These are phyloP conservation scores for Sylvilagus bachmani DNA, from an alignment of 2,113 vertebrate species.

Conservation along the genomic window DNA sequence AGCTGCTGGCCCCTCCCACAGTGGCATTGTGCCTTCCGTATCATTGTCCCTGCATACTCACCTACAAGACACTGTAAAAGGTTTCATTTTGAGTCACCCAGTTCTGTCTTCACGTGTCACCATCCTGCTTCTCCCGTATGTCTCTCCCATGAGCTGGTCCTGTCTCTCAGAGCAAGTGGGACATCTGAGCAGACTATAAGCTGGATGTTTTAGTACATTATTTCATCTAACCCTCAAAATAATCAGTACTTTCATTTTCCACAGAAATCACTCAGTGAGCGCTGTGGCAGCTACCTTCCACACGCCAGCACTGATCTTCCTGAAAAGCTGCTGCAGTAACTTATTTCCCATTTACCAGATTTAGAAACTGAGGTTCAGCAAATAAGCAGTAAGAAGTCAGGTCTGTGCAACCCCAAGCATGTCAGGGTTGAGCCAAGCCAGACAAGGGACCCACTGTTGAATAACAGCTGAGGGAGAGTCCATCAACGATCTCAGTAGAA, in stretches of 20 bases:
- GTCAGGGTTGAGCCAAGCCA: not conserved
- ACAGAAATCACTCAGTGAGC: not conserved
- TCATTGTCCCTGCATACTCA: no score
- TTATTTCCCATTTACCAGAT: not conserved
- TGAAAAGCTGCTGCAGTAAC: not conserved
- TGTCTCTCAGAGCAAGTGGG: not conserved
- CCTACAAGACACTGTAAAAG: not conserved
- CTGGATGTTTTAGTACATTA: not conserved
- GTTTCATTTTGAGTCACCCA: not conserved
- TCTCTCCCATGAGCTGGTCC: not conserved
- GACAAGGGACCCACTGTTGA: not conserved
- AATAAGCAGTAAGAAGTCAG: not conserved
- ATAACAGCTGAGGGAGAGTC: constrained; percentile 49
- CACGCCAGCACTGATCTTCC: not conserved
- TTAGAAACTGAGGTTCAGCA: constrained; percentile 16
- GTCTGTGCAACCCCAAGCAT: not conserved
- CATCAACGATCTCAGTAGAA: constrained; percentile 85
- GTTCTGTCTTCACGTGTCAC: not conserved
- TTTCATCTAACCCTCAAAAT: not conserved
- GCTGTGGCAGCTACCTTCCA: not conserved
- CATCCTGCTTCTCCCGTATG: not conserved
- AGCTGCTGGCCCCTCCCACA: not conserved
- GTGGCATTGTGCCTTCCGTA: no score
- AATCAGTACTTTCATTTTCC: not conserved
- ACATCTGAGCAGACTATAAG: not conserved